Percentiles rank a stretch among this genome's conserved stretches.
Evolutionary conservation across 2,888 invertebrate genomes (phyloP).

Genomic region (Lithophane socia): DNA sequence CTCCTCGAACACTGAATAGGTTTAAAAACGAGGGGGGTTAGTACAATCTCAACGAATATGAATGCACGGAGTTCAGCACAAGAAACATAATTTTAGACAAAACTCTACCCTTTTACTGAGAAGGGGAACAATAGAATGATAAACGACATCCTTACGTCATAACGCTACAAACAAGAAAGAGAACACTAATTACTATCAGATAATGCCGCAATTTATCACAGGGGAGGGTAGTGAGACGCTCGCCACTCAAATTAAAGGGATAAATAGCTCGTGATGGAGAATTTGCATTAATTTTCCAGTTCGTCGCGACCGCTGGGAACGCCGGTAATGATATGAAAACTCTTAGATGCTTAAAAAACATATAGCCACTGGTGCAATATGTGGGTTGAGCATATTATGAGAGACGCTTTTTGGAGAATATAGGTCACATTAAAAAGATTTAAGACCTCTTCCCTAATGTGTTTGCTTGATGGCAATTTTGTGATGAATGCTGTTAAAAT

Average conservation of each 20-base stretch:
- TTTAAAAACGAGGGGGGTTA: not conserved
- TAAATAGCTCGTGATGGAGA: slow-evolving; percentile 73
- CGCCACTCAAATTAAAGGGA: slow-evolving; percentile 74
- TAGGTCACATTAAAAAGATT: slow-evolving; percentile 58
- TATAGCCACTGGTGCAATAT: slow-evolving; percentile 36
- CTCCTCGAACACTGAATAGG: not conserved
- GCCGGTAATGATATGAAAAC: slow-evolving; percentile 66
- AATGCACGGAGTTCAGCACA: slow-evolving; percentile 1
- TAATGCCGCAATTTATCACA: slow-evolving; percentile 58
- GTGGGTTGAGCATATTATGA: slow-evolving; percentile 20
- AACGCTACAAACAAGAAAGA: slow-evolving; percentile 49
- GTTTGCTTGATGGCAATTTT: slow-evolving; percentile 37
- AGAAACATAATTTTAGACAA: slow-evolving; percentile 11
- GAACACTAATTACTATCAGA: slow-evolving; percentile 57
- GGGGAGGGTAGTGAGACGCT: slow-evolving; percentile 42
- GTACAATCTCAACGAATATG: not conserved
- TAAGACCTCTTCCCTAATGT: slow-evolving; percentile 46
- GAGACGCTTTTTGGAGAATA: slow-evolving; percentile 36
- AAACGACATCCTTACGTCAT: slow-evolving; percentile 55
- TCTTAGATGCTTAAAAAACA: slow-evolving; percentile 63
- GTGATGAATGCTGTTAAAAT: slow-evolving; percentile 36
- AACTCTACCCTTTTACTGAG: slow-evolving; percentile 10
- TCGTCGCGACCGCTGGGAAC: slow-evolving; percentile 49
- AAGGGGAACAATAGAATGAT: slow-evolving; percentile 51
- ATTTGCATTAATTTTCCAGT: slow-evolving; percentile 76